A percentile compares a stretch with the other conserved stretches of the same genome.
Conservation (phyloP, 2,113 vertebrate genomes). For the Tragelaphus imberbis region DNA sequence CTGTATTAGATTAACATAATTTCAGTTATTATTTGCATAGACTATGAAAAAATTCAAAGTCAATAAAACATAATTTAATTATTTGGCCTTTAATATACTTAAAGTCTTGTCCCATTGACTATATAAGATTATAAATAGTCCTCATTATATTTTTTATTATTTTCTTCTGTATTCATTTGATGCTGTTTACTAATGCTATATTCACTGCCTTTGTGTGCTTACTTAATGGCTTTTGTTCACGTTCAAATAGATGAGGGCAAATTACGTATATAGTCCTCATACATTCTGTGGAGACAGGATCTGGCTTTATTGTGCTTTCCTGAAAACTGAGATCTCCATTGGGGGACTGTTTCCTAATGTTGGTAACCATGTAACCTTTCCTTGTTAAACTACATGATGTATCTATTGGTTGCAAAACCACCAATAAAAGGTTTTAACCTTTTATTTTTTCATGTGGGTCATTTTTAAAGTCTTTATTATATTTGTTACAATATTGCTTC, state of each 20-base stretch:
- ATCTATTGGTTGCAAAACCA: background rate
- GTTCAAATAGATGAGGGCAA: background rate
- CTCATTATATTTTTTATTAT: background rate
- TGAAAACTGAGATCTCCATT: background rate
- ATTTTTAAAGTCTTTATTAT: background rate
- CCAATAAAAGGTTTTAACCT: background rate
- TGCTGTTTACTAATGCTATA: background rate
- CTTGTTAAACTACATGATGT: background rate
- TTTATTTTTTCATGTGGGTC: background rate
- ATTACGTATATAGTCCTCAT: background rate
- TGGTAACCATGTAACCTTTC: background rate
- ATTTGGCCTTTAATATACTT: slow-evolving; percentile 34
- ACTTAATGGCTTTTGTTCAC: background rate
- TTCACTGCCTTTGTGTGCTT: background rate
- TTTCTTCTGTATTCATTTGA: background rate
- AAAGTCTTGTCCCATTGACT: background rate
- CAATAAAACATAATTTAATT: slow-evolving; percentile 4
- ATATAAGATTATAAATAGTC: background rate
- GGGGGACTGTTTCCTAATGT: background rate
- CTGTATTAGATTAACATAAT: slow-evolving; percentile 48
- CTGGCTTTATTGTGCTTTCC: background rate
- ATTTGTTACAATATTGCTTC: background rate
- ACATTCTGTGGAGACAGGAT: background rate
- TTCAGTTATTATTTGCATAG: slow-evolving; percentile 40
- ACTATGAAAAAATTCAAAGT: slow-evolving; percentile 41